Conservation (phyloP, 1,140 invertebrate species). For the Papilio helenus region DNA sequence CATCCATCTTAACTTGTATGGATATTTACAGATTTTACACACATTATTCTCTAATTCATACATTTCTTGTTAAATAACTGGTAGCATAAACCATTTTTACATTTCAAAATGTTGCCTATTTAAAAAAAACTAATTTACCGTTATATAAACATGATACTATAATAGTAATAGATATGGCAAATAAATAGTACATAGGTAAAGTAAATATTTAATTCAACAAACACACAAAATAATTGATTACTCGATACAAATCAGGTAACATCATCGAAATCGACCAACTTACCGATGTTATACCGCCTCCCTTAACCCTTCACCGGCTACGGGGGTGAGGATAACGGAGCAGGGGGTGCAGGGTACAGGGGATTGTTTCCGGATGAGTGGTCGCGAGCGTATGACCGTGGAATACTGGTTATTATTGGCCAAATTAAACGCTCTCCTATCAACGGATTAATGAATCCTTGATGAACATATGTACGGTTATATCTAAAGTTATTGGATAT, state of each 20-base stretch:
- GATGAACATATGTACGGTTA: conserved; percentile 51
- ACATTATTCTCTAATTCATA: too few relatives aligned
- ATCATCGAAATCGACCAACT: conserved; percentile 23
- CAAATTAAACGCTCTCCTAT: conserved; percentile 59
- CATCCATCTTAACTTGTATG: too few relatives aligned
- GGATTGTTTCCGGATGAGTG: conserved; percentile 54
- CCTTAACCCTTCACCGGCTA: conserved; percentile 55
- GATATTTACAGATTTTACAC: too few relatives aligned
- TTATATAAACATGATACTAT: too few relatives aligned
- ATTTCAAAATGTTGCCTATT: too few relatives aligned
- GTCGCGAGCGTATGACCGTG: conserved; percentile 56
- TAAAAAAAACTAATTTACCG: too few relatives aligned
- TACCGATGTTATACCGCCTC: conserved; percentile 1
- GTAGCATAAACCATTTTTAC: too few relatives aligned
- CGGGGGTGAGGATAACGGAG: conserved; percentile 41
- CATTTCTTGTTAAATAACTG: too few relatives aligned
- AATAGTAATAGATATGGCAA: too few relatives aligned
- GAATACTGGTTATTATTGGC: conserved; percentile 62
- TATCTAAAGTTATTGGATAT: not conserved
- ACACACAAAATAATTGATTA: conserved; percentile 5
- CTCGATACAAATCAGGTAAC: not conserved
- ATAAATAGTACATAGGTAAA: not conserved
- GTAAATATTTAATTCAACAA: not conserved
- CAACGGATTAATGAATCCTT: conserved; percentile 68
- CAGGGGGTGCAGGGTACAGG: not conserved